These are phyloP conservation scores for Budorcas taxicolor DNA, from an alignment of 2,113 vertebrate genomes.

Conservation along the genomic window DNA sequence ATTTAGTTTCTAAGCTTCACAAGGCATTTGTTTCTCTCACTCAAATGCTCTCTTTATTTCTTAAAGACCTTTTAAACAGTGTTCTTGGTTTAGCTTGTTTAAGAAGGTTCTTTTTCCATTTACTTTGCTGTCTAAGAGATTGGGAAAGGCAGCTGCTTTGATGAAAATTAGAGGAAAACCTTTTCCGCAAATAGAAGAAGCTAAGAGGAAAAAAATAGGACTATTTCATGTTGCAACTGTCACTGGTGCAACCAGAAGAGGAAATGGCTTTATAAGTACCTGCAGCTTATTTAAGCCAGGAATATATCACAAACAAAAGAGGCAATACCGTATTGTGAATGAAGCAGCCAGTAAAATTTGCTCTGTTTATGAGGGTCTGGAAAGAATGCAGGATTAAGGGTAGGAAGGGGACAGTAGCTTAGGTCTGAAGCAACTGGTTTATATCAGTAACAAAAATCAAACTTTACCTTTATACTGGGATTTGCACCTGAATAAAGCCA, in stretches of 20 bases:
- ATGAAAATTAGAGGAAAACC: conserved; percentile 33
- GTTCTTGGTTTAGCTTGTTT: conserved; percentile 29
- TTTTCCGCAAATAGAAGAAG: neutral
- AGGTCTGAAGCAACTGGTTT: neutral
- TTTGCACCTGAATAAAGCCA: neutral
- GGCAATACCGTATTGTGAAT: neutral
- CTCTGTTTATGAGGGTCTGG: neutral
- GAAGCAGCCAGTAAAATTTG: neutral
- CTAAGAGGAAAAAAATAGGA: neutral
- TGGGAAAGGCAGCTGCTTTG: conserved; percentile 20
- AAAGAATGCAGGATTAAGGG: neutral
- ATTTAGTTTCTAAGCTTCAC: conserved; percentile 67
- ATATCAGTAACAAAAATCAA: neutral
- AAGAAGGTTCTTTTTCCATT: conserved; percentile 29
- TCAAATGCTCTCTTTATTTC: neutral
- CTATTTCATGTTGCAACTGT: neutral
- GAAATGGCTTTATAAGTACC: neutral
- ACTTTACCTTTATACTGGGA: neutral
- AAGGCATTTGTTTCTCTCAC: conserved; percentile 71
- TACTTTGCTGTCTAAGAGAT: conserved; percentile 37
- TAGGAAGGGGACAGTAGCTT: neutral
- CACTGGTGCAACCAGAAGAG: neutral
- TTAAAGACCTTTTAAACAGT: conserved; percentile 25
- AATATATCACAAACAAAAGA: neutral
- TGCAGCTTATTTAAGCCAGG: neutral